Evolutionary conservation across 2,888 invertebrate species (phyloP), one percentile per base, ranked within the genome.

Genomic region (Oxycera nigricornis): DNA sequence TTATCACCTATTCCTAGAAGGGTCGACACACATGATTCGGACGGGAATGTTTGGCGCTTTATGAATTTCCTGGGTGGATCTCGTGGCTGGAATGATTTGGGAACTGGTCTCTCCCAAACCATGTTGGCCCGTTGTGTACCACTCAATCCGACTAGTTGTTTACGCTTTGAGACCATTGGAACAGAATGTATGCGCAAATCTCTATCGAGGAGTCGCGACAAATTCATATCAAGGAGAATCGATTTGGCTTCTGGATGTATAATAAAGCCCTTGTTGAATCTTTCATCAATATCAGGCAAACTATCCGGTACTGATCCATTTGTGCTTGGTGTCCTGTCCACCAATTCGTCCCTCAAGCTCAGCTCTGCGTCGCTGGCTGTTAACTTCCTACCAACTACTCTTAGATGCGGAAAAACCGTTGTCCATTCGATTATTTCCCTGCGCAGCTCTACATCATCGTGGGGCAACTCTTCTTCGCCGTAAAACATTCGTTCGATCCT

Each of bases 371-470:
- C 67, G 24, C 30, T 3, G 1, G 30, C 17, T 17, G 14, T 7
- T 4, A 74, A 9, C 17, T 73, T 30, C 46, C 35, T 75, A 11
- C 77, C 77, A 17, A 46, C 35, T 3, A 77, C 46, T 9, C 77
- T 74, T 9, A 77, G 7, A 61, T 77, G 77, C 1, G 85, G 85
- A 72, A 85, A 86, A 74, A 83, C 82, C 0, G 76, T 79, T 59
- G 83, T 84, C 86, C 86, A 86, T 68, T 84, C 85, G 14, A 80
- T 77, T 46, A 86, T 82, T 78, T 86, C 86, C 26, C 81, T 80
- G 0, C 80, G 80, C 9, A 85, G 76, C 30, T 85, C 84, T 1
- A 80, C 78, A 35, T 81, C 80, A 0, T 81, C 80, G 0, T 77
- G 76, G 17, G 80, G 76, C 22, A 85, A 62, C 0, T 77, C 52